Evolutionary conservation across 2,113 vertebrate genomes (phyloP).

Genomic region (Saccopteryx bilineata): DNA sequence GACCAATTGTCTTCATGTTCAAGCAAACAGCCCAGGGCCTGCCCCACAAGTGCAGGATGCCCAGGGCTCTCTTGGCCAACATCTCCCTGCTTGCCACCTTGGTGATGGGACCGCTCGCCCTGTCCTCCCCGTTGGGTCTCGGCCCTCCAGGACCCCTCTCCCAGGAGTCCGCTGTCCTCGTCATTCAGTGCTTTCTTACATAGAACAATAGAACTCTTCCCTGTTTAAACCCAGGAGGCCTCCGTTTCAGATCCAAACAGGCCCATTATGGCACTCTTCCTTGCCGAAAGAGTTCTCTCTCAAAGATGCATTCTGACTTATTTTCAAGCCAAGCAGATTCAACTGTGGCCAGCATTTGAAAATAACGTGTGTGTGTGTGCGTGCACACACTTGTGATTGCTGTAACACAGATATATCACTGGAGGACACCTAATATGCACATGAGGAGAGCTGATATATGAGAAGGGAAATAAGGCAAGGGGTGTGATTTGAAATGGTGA

Average conservation of each 20-base stretch:
- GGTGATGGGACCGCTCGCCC: not conserved
- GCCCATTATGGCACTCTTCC: not conserved
- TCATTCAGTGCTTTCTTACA: not conserved
- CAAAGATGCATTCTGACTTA: constrained; percentile 21
- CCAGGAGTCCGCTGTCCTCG: not conserved
- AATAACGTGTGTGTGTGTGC: not conserved
- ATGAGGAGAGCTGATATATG: constrained; percentile 18
- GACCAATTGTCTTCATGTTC: not conserved
- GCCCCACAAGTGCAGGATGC: not conserved
- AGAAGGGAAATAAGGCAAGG: not conserved
- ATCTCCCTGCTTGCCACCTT: not conserved
- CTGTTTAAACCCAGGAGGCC: not conserved
- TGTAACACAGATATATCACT: not conserved
- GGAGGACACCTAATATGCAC: not conserved
- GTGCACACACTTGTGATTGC: not conserved
- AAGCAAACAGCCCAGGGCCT: not conserved
- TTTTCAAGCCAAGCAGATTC: constrained; percentile 3
- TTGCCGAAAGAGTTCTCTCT: not conserved
- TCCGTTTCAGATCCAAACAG: not conserved
- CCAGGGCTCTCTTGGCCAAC: not conserved
- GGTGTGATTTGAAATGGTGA: not conserved
- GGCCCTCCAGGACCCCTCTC: not conserved
- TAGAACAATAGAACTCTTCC: not conserved
- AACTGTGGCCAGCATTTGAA: not conserved
- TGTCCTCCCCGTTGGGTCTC: not conserved